These are phyloP conservation scores for Rhyacophila evoluta DNA, from an alignment of 2,888 invertebrate genomes.

Conservation along the genomic window DNA sequence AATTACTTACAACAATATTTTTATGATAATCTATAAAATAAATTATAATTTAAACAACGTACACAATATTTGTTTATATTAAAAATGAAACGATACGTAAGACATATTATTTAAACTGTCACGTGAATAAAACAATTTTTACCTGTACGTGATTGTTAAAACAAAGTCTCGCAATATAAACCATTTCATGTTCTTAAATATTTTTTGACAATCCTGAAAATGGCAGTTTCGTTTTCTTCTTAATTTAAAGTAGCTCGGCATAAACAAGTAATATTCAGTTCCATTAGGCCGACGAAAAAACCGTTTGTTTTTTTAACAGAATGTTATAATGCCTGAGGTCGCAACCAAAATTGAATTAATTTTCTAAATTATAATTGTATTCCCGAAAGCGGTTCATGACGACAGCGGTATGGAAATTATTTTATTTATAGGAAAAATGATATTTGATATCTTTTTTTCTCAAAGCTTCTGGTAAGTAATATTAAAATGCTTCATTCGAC, in stretches of 20 bases:
- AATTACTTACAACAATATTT: no score
- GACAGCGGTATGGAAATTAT: background rate
- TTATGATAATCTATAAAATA: no score
- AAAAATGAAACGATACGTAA: no score
- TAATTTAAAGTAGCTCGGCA: background rate
- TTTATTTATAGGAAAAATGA: background rate
- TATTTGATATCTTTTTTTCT: background rate
- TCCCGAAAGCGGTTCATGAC: background rate
- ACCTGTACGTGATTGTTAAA: no score
- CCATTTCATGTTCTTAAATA: background rate
- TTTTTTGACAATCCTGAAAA: slow-evolving; percentile 7
- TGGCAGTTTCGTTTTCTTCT: background rate
- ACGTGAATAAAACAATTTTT: no score
- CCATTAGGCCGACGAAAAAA: background rate
- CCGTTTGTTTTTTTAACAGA: background rate
- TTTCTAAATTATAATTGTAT: background rate
- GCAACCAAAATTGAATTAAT: background rate
- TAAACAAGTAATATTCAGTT: background rate
- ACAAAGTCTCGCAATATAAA: background rate
- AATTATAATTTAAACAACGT: no score
- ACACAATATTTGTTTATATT: no score
- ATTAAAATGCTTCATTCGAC: background rate
- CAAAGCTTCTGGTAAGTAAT: background rate
- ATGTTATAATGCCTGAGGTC: background rate
- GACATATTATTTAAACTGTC: no score